Conservation (phyloP, 2,888 invertebrate species). For the Hypselothyrea guttata region DNA sequence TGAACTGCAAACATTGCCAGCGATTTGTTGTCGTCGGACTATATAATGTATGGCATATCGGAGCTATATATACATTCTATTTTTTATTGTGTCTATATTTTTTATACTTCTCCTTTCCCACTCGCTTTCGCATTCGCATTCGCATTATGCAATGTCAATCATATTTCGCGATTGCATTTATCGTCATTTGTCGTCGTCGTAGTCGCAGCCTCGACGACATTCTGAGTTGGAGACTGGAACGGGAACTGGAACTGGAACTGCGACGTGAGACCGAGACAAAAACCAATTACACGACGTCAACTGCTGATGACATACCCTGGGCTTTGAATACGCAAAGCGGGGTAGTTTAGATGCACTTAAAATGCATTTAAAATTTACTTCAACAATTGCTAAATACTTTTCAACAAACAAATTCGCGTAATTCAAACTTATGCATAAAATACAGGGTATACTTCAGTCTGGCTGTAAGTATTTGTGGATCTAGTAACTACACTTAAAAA, state of each 20-base stretch:
- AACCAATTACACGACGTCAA: slow-evolving; percentile 50
- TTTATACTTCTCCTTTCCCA: slow-evolving; percentile 14
- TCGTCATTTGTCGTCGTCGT: slow-evolving; percentile 41
- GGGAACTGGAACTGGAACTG: background rate
- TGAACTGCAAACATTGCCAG: slow-evolving; percentile 48
- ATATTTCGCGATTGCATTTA: slow-evolving; percentile 59
- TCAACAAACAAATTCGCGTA: no score
- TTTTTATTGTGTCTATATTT: slow-evolving; percentile 11
- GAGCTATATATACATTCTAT: slow-evolving; percentile 24
- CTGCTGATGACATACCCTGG: slow-evolving; percentile 16
- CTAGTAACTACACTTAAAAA: no score
- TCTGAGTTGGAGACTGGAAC: slow-evolving; percentile 28
- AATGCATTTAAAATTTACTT: no score
- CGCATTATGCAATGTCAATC: slow-evolving; percentile 70
- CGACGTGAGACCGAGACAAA: slow-evolving; percentile 20
- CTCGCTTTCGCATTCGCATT: slow-evolving; percentile 1
- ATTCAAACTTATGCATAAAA: no score
- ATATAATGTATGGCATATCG: slow-evolving; percentile 1
- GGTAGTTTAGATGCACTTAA: background rate
- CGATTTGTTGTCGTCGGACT: slow-evolving; percentile 6
- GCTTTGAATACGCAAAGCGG: background rate
- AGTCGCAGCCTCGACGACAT: slow-evolving; percentile 46
- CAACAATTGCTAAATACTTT: no score
- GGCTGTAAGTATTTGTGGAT: no score
- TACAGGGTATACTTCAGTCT: no score